Conservation (phyloP, 2,888 invertebrate species). For the Pristionchus exspectatus region DNA sequence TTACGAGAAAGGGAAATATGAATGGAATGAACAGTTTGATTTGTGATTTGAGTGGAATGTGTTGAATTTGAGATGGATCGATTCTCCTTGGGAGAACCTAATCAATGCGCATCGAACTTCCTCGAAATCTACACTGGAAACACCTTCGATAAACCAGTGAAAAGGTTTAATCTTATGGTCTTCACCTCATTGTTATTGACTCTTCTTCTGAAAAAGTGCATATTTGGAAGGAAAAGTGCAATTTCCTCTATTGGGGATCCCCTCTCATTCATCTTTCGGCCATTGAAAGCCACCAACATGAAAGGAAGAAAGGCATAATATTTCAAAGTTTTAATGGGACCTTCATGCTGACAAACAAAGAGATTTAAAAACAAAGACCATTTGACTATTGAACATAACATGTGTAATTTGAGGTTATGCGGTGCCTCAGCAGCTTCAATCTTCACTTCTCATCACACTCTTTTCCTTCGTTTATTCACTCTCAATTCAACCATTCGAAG, state of each 20-base stretch:
- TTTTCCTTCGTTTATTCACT: slow-evolving; percentile 67
- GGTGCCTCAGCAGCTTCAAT: slow-evolving; percentile 66
- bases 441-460: slow-evolving; percentile 63
- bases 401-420: slow-evolving; percentile 64
- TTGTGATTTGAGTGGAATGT: too few relatives aligned
- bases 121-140: slow-evolving; percentile 76
- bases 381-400: too few relatives aligned
- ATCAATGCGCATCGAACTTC: slow-evolving; percentile 76
- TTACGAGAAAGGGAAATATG: background rate
- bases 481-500: slow-evolving; percentile 60
- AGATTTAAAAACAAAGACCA: background rate
- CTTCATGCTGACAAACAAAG: too few relatives aligned
- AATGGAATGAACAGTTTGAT: too few relatives aligned
- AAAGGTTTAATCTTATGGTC: slow-evolving; percentile 64
- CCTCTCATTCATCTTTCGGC: background rate
- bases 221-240: background rate
- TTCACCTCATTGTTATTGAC: slow-evolving; percentile 34
- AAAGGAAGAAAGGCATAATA: background rate
- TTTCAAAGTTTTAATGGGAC: background rate
- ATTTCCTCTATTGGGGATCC: slow-evolving; percentile 25
- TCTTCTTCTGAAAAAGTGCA: slow-evolving; percentile 47
- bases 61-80: slow-evolving; percentile 71
- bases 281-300: background rate
- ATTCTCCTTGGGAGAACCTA: slow-evolving; percentile 73
- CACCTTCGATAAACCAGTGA: slow-evolving; percentile 69